Percentiles rank a stretch among this genome's conserved stretches.
Conservation (phyloP, 2,113 vertebrate species). For the Monopterus albus region DNA sequence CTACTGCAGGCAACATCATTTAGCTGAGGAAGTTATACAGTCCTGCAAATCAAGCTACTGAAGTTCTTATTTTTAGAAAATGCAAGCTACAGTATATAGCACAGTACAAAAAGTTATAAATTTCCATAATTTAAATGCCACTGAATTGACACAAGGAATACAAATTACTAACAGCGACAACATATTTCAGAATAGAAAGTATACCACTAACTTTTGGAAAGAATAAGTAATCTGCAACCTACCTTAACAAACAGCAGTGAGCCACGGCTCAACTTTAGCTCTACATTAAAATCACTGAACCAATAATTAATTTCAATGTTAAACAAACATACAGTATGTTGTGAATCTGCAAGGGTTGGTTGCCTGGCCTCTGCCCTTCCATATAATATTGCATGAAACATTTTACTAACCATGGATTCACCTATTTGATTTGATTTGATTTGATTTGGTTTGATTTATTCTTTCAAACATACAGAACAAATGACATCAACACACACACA, state of each 20-base stretch:
- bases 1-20: not conserved
- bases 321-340: slow-evolving; percentile 2
- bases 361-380: not conserved
- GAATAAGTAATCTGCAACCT: not conserved
- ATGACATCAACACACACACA: too few species aligned
- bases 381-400: not conserved
- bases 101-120: too few species aligned
- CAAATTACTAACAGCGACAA: not conserved
- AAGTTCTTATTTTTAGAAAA: not conserved
- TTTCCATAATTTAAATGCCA: not conserved
- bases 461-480: too few species aligned
- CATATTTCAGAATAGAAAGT: not conserved
- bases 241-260: not conserved
- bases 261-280: not conserved
- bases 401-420: too few species aligned
- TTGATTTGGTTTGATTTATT: too few species aligned
- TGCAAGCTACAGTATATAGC: not conserved
- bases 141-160: not conserved
- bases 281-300: not conserved
- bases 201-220: not conserved
- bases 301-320: not conserved
- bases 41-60: not conserved
- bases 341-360: too few species aligned
- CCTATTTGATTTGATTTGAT: too few species aligned
- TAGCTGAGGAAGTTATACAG: too few species aligned